A percentile compares a stretch with the other conserved stretches of the same genome.
phyloP scores from a whole-genome alignment of 2,113 vertebrate species.

The Clupea harengus region DNA sequence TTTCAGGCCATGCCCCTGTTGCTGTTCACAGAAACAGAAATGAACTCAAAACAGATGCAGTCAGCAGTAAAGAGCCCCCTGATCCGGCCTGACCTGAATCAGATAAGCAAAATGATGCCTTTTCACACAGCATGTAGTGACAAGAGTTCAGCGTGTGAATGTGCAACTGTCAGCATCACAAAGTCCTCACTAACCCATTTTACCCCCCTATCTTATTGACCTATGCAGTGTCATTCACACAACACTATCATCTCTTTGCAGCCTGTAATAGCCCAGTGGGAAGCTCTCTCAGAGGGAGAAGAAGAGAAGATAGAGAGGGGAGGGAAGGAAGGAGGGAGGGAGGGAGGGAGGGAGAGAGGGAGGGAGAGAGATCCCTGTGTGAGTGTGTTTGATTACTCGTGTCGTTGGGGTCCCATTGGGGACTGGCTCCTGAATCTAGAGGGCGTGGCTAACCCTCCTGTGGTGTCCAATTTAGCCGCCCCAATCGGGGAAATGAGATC shows the following conservation, averaged over 20 bases:
- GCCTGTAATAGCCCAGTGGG: neutral
- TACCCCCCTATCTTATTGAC: neutral
- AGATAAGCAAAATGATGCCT: neutral
- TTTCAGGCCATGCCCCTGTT: neutral
- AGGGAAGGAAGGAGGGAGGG: neutral
- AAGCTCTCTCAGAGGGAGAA: neutral
- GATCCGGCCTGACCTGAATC: neutral
- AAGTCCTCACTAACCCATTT: neutral
- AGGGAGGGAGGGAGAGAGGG: neutral
- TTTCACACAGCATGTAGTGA: neutral
- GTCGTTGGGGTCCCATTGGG: conserved; percentile 28
- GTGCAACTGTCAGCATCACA: neutral
- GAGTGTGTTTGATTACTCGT: conserved; percentile 34
- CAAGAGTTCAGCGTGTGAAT: neutral
- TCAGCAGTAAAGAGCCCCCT: neutral
- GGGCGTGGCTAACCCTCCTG: conserved; percentile 35
- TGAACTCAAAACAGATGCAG: neutral
- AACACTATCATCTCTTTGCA: neutral
- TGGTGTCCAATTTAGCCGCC: conserved; percentile 51
- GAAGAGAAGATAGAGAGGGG: neutral
- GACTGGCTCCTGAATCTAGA: conserved; percentile 38
- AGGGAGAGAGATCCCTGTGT: neutral
- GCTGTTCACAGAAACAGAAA: neutral
- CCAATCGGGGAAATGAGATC: conserved; percentile 39
- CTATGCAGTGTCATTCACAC: neutral